Evolutionary conservation across 2,888 invertebrate species (phyloP).

Genomic region (Andrena haemorrhoa): DNA sequence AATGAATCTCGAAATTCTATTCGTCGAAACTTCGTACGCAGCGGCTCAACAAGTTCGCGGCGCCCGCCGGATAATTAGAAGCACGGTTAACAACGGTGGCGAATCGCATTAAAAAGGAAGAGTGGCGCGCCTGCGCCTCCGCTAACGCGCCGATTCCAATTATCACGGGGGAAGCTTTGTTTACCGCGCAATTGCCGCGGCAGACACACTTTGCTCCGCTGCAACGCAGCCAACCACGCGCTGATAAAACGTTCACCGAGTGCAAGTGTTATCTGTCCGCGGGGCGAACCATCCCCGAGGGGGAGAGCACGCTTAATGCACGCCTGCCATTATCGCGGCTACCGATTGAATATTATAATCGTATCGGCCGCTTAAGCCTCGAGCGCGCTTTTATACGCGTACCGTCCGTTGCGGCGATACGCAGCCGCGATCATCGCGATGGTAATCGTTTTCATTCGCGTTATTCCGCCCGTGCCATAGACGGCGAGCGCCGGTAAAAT

Average conservation of each 20-base stretch:
- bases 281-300: constrained; percentile 29
- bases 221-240: constrained; percentile 49
- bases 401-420: not conserved
- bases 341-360: constrained; percentile 61
- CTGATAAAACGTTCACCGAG: constrained; percentile 65
- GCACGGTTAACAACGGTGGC: constrained; percentile 10
- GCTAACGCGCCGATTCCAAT: constrained; percentile 62
- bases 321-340: constrained; percentile 36
- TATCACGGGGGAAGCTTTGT: constrained; percentile 60
- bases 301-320: constrained; percentile 26
- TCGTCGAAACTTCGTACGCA: constrained; percentile 9
- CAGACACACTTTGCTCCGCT: constrained; percentile 44
- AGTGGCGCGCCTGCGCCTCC: not conserved
- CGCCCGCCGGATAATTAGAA: constrained; percentile 53
- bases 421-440: not conserved
- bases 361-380: constrained; percentile 43
- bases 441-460: constrained; percentile 17
- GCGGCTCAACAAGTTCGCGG: constrained; percentile 38
- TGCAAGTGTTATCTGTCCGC: constrained; percentile 54
- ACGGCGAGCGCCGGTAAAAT: constrained; percentile 24
- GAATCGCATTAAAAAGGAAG: not conserved
- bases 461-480: constrained; percentile 14
- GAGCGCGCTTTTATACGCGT: constrained; percentile 27
- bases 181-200: constrained; percentile 58
- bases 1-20: not conserved